Evolutionary conservation across 2,797 vertebrate species (phyloP), one percentile per base, ranked within the genome.

Genomic region (Sylvilagus floridanus): DNA sequence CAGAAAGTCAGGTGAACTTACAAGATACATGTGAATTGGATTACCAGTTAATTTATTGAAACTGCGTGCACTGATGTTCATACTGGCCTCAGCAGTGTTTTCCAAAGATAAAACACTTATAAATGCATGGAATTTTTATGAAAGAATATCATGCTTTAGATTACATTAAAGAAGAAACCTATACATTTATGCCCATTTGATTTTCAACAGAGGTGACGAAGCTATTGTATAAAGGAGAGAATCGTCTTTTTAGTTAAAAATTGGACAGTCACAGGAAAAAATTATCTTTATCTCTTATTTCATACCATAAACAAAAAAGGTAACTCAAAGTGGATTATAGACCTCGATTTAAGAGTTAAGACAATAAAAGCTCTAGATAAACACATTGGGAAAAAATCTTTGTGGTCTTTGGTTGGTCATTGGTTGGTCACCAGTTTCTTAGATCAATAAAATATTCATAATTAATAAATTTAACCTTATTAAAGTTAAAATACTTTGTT

Each of bases 31-130:
- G 75, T 93, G 32, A 83, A 79, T n/a, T 78, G 13, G 5, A 62
- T 83, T 92, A 82, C 8, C 42, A 93, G 1, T 78, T 83, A 66
- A 68, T 75, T 69, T 54, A 83, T 75, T 73, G 79, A 79, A 88
- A 83, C 11, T 30, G 14, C 63, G 69, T 19, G 28, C 63, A 22
- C 32, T 24, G 5, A n/a, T 52, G 1, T 77, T 65, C 4, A 86
- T 24, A 21, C 21, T 84, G 54, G 35, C 35, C 32, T 86, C 19
- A 68, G n/a, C 11, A 85, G 14, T 86, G n/a, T 2, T 37, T 84
- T 82, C 22, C 37, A 88, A 66, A 16, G 24, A 16, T 84, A 63
- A 92, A 17, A 94, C 32, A 14, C 8, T 91, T 13, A 68, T 65
- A 69, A 88, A 72, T 54, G 30, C 19, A 5, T 32, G 42, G 13